Base-by-base conservation (phyloP, 2,888 invertebrate species). In the Xanthia icteritia region DNA sequence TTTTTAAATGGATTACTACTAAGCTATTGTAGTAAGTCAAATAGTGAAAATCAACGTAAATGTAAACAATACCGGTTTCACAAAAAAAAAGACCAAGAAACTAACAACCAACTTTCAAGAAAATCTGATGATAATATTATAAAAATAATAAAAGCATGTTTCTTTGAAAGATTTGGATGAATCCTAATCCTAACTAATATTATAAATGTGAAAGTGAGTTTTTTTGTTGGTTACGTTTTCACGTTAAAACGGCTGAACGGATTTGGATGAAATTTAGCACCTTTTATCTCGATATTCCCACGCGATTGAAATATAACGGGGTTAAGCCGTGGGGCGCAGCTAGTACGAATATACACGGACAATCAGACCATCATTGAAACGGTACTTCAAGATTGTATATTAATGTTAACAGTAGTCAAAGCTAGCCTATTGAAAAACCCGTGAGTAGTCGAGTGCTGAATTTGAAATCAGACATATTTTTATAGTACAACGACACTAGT, bases 401-500 rank as follows among this genome's bases (percentile, higher is more conserved):
- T 83, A 8, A 82, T 72, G 73, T 56, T 73, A 81, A 68, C 69
- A 54, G 80, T 86, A 84, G 70, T 73, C 76, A 69, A 64, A 74
- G 67, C 66, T 81, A 81, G 63, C 39, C 61, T 77, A 71, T 75
- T 70, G 64, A 75, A 73, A 79, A 76, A 83, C 73, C n/a, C 61
- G 31, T 51, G 31, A 58, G 54, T 70, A 63, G 23, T 27, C 23
- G 69, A 73, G 13, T 81, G 23, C 69, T 79, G 84, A 76, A 80
- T 87, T 73, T n/a, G 36, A 86, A 83, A 83, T 79, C 56, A n/a
- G 66, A 54, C 66, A 77, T 82, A 65, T 70, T 66, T 81, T 63
- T 79, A 70, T 73, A 73, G 80, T 68, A 64, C 83, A 86, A 54
- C 60, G 79, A 84, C 73, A 73, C 65, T 73, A 65, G 64, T 58